Conservation (phyloP, 2,888 invertebrate genomes). For the Rhynchonema sp. region DNA sequence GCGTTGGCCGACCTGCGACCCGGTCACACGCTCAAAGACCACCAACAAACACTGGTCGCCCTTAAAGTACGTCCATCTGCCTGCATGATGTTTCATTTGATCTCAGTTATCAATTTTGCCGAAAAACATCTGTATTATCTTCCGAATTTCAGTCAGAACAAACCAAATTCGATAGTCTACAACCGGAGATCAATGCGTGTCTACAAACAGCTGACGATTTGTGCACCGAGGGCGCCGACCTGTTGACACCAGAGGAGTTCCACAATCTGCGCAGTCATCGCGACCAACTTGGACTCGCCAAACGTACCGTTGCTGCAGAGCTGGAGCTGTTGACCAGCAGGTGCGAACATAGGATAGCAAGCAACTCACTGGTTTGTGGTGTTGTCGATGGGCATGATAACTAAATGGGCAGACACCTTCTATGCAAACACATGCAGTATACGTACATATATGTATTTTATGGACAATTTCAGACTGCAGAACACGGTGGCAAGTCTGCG, state of each 20-base stretch:
- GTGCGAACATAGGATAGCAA: no score
- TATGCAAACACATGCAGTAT: no score
- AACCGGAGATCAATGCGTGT: neutral
- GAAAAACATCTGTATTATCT: no score
- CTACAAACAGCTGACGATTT: conserved; percentile 42
- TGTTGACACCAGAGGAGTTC: conserved; percentile 75
- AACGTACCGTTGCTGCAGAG: conserved; percentile 57
- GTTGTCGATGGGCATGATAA: no score
- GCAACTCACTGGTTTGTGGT: no score
- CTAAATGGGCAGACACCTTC: no score
- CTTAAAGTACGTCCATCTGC: conserved; percentile 35
- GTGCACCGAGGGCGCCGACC: conserved; percentile 67
- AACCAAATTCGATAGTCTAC: neutral
- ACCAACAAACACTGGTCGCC: conserved; percentile 64
- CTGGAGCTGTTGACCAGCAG: no score
- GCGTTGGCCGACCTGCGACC: conserved; percentile 60
- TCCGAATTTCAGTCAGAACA: neutral
- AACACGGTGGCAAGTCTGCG: no score
- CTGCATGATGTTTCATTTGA: neutral
- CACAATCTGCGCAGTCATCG: conserved; percentile 66
- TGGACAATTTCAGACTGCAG: no score
- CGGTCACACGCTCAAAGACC: conserved; percentile 30
- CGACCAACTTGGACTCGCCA: conserved; percentile 54
- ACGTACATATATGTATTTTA: no score
- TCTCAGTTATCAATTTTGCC: no score